phyloP scores from a whole-genome alignment of 1,140 invertebrate genomes.

The Drosophila mauritiana region DNA sequence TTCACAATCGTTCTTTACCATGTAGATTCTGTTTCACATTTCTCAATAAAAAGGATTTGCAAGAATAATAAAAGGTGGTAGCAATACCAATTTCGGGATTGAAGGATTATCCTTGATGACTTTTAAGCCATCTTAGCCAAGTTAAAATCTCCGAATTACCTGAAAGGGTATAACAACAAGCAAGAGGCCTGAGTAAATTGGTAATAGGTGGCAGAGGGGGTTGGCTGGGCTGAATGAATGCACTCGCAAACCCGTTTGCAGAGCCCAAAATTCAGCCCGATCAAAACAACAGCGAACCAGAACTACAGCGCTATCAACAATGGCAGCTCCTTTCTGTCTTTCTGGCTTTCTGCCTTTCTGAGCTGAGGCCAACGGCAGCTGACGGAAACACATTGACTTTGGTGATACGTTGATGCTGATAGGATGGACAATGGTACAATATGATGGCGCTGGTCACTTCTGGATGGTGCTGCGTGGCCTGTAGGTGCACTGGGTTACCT shows the following conservation, averaged over 20 bases:
- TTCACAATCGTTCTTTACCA: too few relatives aligned
- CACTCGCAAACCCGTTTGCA: constrained; percentile 39
- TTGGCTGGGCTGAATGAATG: constrained; percentile 8
- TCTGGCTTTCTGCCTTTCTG: neutral
- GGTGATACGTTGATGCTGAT: constrained; percentile 19
- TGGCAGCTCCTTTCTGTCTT: neutral
- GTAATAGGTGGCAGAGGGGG: neutral
- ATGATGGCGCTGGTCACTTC: constrained; percentile 54
- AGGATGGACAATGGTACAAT: constrained; percentile 7
- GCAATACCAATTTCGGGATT: neutral
- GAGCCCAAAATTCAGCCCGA: constrained; percentile 34
- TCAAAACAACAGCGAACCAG: constrained; percentile 36
- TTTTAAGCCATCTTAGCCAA: neutral
- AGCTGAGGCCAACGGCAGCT: constrained; percentile 57
- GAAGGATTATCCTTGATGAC: neutral
- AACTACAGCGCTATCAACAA: constrained; percentile 24
- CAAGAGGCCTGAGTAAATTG: constrained; percentile 4
- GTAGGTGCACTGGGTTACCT: constrained; percentile 80
- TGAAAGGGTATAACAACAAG: neutral
- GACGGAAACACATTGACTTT: constrained; percentile 74
- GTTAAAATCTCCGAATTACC: neutral
- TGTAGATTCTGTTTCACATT: too few relatives aligned
- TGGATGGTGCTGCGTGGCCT: constrained; percentile 51
- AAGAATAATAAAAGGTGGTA: too few relatives aligned
- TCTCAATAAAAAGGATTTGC: too few relatives aligned